Conservation (phyloP, 2,113 vertebrate species). For the Chloebia gouldiae region DNA sequence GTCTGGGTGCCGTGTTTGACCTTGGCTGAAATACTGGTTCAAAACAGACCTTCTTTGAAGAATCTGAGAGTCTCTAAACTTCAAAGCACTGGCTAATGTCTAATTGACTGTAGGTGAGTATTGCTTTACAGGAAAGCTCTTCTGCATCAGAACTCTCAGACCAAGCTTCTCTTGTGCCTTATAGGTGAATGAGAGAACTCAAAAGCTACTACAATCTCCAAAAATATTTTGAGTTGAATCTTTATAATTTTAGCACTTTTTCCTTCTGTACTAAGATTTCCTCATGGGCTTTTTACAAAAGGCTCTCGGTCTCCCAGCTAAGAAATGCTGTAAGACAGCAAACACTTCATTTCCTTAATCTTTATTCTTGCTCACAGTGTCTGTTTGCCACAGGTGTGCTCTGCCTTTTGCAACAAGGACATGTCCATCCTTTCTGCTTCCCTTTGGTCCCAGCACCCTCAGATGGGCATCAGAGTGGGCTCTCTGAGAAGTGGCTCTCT, state of each 20-base stretch:
- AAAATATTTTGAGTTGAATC: background rate
- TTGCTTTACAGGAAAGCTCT: background rate
- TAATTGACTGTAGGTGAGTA: constrained; percentile 2
- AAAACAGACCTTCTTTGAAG: constrained; percentile 19
- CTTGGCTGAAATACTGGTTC: background rate
- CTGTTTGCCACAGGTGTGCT: background rate
- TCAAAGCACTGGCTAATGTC: constrained; percentile 10
- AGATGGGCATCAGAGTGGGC: accelerated
- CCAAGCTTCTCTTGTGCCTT: background rate
- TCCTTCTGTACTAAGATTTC: background rate
- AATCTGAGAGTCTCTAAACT: background rate
- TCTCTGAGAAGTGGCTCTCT: background rate
- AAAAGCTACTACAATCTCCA: background rate
- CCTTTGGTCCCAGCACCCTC: background rate
- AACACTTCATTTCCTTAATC: background rate
- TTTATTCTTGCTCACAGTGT: background rate
- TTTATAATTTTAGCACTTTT: background rate
- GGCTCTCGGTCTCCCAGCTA: background rate
- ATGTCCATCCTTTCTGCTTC: background rate
- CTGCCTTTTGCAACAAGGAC: background rate
- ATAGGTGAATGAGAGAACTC: background rate
- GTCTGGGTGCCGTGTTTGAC: background rate
- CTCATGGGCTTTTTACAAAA: background rate
- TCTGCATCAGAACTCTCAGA: background rate
- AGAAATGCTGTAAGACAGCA: background rate